phyloP scores from a whole-genome alignment of 2,113 vertebrate genomes.

The Epinephelus lanceolatus region DNA sequence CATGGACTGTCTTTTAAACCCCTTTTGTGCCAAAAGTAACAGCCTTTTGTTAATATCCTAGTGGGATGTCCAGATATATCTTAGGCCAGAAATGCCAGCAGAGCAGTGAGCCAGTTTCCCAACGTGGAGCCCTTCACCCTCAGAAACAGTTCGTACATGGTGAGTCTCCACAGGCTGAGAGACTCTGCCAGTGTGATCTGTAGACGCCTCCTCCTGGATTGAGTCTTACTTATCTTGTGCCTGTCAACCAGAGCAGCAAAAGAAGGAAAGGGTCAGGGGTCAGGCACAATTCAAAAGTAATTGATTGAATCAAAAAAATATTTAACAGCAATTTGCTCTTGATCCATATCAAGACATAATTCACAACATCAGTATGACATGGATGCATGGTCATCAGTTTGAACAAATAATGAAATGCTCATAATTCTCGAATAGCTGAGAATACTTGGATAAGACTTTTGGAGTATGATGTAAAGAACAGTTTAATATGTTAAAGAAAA shows the following conservation, averaged over 20 bases:
- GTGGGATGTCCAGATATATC: slow-evolving; percentile 1
- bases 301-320: not conserved
- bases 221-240: slow-evolving; percentile 87
- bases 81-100: slow-evolving; percentile 82
- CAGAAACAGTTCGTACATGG: slow-evolving; percentile 88
- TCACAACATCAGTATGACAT: too few species aligned
- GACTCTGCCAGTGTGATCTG: slow-evolving; percentile 88
- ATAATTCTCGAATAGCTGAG: not conserved
- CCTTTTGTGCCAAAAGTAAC: not conserved
- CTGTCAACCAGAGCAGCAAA: slow-evolving; percentile 76
- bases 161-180: slow-evolving; percentile 89
- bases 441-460: not conserved
- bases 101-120: slow-evolving; percentile 82
- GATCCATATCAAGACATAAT: too few species aligned
- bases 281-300: not conserved
- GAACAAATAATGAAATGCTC: not conserved
- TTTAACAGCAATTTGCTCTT: too few species aligned
- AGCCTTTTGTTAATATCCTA: not conserved
- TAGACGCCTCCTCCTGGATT: slow-evolving; percentile 82
- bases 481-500: not conserved
- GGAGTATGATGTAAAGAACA: not conserved
- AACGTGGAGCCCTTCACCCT: slow-evolving; percentile 84
- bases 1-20: not conserved
- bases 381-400: too few species aligned
- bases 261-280: not conserved